Percentiles rank a stretch among this genome's conserved stretches.
phyloP scores from a whole-genome alignment of 2,888 invertebrate genomes.

The Dryobotodes eremita region DNA sequence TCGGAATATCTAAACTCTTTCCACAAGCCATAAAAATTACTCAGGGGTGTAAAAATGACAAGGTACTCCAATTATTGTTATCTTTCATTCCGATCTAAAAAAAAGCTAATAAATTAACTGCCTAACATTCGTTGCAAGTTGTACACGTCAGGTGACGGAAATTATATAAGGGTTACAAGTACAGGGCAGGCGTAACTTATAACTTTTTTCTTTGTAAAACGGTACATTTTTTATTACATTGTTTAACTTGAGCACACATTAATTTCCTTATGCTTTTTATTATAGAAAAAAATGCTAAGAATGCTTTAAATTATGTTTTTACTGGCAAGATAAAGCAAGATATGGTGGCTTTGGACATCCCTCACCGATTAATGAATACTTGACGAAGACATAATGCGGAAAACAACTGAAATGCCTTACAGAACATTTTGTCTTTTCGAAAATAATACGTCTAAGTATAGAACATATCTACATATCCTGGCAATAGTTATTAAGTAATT shows the following conservation, averaged over 20 bases:
- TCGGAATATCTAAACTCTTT: neutral
- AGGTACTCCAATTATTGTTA: conserved; percentile 19
- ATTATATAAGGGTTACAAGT: neutral
- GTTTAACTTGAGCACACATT: neutral
- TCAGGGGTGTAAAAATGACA: conserved; percentile 30
- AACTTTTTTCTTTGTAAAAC: neutral
- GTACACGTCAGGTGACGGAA: conserved; percentile 32
- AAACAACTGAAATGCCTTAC: neutral
- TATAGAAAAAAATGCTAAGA: neutral
- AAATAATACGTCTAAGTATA: too few species aligned
- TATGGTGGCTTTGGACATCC: neutral
- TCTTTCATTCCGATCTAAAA: conserved; percentile 22
- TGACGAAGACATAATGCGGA: neutral
- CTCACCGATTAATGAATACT: neutral
- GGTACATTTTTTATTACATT: neutral
- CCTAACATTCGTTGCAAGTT: conserved; percentile 16
- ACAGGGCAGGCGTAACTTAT: neutral
- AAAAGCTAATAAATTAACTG: conserved; percentile 19
- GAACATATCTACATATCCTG: neutral
- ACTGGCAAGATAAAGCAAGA: neutral
- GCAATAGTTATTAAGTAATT: neutral
- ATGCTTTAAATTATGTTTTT: neutral
- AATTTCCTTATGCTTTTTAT: neutral
- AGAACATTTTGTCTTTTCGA: neutral
- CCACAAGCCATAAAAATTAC: neutral